These are phyloP conservation scores for Isaurus tuberculatus DNA, from an alignment of 92 coral and sea anemone genomes.

Conservation along the genomic window DNA sequence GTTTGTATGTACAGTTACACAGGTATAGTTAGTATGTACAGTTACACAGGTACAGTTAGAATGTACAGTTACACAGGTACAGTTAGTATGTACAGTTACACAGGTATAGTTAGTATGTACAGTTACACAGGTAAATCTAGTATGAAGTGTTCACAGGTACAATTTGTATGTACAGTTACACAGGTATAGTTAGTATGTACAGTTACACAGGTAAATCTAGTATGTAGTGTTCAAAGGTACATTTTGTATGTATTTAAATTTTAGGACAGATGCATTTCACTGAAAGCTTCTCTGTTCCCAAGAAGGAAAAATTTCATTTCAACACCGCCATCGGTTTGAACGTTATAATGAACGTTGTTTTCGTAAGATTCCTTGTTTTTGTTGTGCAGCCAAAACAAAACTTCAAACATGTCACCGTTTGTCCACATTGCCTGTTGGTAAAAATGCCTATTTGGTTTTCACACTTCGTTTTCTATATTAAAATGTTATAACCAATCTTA, in stretches of 20 bases:
- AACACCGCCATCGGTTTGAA: background rate
- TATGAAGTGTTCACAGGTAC: background rate
- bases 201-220: background rate
- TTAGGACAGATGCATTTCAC: background rate
- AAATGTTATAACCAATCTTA: conserved; percentile 19
- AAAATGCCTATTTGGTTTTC: conserved; percentile 2
- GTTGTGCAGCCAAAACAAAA: conserved; percentile 11
- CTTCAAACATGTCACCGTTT: conserved; percentile 18
- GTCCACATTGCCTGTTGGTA: background rate
- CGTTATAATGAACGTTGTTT: background rate
- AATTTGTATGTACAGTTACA: background rate
- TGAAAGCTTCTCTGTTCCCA: background rate
- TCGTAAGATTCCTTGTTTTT: background rate
- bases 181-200: background rate
- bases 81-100: background rate
- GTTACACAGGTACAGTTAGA: background rate
- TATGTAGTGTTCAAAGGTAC: background rate
- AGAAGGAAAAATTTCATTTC: background rate
- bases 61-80: background rate
- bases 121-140: background rate
- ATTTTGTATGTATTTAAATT: background rate
- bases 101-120: background rate
- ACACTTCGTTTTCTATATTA: conserved; percentile 11
- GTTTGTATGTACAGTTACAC: background rate
- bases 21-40: background rate